Percentiles rank a stretch among this genome's conserved stretches.
Evolutionary conservation across 2,797 vertebrate genomes (phyloP).

Genomic region (Dendrocincla fuliginosa): DNA sequence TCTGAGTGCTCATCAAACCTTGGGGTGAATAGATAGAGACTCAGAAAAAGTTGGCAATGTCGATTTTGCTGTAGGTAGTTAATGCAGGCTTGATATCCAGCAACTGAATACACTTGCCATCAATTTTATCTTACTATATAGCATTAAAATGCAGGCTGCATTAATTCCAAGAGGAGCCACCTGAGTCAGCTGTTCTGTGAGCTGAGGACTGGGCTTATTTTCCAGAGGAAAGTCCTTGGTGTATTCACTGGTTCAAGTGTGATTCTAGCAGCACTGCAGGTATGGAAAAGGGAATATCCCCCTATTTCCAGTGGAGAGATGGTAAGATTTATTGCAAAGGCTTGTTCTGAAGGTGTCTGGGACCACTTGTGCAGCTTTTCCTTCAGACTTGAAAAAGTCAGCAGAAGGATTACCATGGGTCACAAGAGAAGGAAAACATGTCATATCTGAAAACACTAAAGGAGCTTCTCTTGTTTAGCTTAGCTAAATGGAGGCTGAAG

Average conservation of each 20-base stretch:
- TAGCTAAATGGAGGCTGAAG: neutral
- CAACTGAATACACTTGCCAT: neutral
- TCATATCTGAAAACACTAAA: neutral
- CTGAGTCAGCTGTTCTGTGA: neutral
- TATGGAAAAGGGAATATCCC: neutral
- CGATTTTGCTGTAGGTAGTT: neutral
- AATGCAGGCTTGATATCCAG: neutral
- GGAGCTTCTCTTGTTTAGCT: neutral
- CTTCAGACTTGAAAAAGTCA: neutral
- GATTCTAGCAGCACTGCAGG: neutral
- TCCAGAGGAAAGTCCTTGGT: neutral
- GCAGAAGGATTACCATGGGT: neutral
- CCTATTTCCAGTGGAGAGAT: neutral
- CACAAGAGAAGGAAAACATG: neutral
- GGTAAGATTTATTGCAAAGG: neutral
- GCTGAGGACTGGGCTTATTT: neutral
- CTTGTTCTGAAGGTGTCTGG: neutral
- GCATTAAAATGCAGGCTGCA: neutral
- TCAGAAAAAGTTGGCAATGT: neutral
- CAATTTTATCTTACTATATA: neutral
- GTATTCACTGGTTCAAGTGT: neutral
- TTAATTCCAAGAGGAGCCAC: neutral
- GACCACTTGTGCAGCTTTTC: neutral
- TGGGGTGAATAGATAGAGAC: neutral
- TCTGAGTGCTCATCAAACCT: fast-evolving